A percentile compares a stretch with the other conserved stretches of the same genome.
phyloP scores from a whole-genome alignment of 2,888 invertebrate species.

The Pterostichus madidus region DNA sequence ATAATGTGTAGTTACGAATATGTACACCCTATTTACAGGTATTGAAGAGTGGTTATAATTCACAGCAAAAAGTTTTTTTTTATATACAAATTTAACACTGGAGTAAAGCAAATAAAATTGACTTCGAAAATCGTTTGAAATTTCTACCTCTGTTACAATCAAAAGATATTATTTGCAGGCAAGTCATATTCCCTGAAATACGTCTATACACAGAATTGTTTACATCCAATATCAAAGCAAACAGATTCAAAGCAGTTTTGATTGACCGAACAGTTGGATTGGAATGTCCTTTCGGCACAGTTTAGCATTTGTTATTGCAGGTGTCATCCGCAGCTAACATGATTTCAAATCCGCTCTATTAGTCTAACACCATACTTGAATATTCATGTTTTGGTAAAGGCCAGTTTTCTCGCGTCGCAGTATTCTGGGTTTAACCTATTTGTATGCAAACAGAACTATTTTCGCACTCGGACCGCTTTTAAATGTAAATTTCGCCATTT shows the following conservation, averaged over 20 bases:
- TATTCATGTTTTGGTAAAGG: slow-evolving; percentile 2
- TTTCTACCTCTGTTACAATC: background rate
- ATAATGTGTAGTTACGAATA: no score
- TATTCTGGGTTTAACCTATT: background rate
- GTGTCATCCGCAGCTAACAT: background rate
- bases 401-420: slow-evolving; percentile 9
- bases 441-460: slow-evolving; percentile 29
- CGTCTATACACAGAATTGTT: slow-evolving; percentile 25
- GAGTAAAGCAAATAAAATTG: slow-evolving; percentile 3
- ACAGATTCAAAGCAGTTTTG: slow-evolving; percentile 3
- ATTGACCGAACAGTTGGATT: slow-evolving; percentile 6
- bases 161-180: background rate
- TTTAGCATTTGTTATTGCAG: slow-evolving; percentile 28
- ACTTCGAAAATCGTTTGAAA: slow-evolving; percentile 9
- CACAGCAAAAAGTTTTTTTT: background rate
- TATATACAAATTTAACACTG: background rate
- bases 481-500: slow-evolving; percentile 29
- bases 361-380: background rate
- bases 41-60: no score
- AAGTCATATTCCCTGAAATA: slow-evolving; percentile 1
- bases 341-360: slow-evolving; percentile 16
- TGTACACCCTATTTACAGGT: no score
- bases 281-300: slow-evolving; percentile 9
- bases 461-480: background rate
- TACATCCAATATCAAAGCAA: slow-evolving; percentile 13